A percentile compares a stretch with the other conserved stretches of the same genome.
phyloP scores from a whole-genome alignment of 2,888 invertebrate species.

The Meandrusa payeni region DNA sequence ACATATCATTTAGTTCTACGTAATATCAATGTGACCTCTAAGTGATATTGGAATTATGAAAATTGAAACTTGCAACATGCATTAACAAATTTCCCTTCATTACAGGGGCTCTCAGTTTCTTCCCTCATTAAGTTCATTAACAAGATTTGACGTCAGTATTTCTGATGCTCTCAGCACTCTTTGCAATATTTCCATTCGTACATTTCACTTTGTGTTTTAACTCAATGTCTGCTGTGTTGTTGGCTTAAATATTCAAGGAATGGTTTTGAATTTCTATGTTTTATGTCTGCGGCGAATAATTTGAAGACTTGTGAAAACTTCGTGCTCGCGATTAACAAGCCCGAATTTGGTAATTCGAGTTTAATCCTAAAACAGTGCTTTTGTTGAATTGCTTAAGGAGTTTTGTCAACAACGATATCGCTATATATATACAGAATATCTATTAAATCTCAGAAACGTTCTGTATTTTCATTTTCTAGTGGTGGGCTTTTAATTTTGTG shows the following conservation, averaged over 20 bases:
- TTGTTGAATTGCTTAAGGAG: conserved; percentile 58
- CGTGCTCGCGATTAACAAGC: conserved; percentile 70
- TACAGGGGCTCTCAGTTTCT: conserved; percentile 58
- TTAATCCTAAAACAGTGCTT: conserved; percentile 63
- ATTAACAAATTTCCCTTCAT: conserved; percentile 55
- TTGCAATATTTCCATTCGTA: conserved; percentile 69
- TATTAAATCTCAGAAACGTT: conserved; percentile 18
- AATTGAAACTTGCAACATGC: conserved; percentile 64
- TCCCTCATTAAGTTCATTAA: conserved; percentile 75
- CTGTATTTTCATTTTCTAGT: conserved; percentile 5
- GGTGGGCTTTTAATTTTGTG: conserved; percentile 50
- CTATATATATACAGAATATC: conserved; percentile 19
- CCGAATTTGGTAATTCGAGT: conserved; percentile 71
- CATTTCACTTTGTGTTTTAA: conserved; percentile 61
- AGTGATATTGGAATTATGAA: conserved; percentile 55
- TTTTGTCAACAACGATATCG: conserved; percentile 39
- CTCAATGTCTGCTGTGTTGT: conserved; percentile 63
- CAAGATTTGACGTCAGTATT: conserved; percentile 68
- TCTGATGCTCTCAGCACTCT: conserved; percentile 63
- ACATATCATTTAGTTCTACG: conserved; percentile 2
- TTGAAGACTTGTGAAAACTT: conserved; percentile 75
- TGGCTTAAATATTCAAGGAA: conserved; percentile 69
- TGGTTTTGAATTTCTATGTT: conserved; percentile 73
- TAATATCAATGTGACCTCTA: conserved; percentile 31
- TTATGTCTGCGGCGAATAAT: conserved; percentile 76